Evolutionary conservation across 64 coral and sea anemone species (phyloP).

Genomic region (Montipora cactus): DNA sequence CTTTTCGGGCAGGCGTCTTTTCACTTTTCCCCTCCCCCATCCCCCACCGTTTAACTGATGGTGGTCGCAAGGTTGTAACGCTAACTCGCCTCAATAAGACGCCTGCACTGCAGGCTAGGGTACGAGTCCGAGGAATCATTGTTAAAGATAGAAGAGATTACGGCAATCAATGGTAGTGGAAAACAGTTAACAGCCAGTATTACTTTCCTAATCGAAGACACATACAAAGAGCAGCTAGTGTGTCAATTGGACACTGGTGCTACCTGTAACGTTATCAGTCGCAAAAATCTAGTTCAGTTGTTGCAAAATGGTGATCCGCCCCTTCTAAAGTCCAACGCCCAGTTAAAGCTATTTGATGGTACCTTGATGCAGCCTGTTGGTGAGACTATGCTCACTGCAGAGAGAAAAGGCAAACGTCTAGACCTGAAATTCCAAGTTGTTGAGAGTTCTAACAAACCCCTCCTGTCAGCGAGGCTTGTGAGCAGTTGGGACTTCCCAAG

Average conservation of each 20-base stretch:
- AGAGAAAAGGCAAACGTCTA: slow-evolving; percentile 12
- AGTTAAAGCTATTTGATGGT: slow-evolving; percentile 61
- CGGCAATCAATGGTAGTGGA: slow-evolving; percentile 59
- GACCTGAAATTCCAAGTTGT: slow-evolving; percentile 45
- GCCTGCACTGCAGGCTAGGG: too few relatives aligned
- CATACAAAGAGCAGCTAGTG: slow-evolving; percentile 35
- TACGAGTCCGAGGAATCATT: too few relatives aligned
- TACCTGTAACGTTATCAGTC: slow-evolving; percentile 49
- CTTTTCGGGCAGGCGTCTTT: too few relatives aligned
- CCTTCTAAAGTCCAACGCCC: background rate
- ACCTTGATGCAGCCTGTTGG: slow-evolving; percentile 19
- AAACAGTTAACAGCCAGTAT: slow-evolving; percentile 57
- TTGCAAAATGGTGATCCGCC: slow-evolving; percentile 45
- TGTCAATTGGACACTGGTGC: slow-evolving; percentile 69
- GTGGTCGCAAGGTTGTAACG: too few relatives aligned
- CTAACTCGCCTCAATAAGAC: too few relatives aligned
- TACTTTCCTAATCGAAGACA: slow-evolving; percentile 55
- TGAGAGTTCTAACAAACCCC: slow-evolving; percentile 19
- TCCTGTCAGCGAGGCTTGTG: slow-evolving; percentile 45
- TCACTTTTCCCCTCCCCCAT: too few relatives aligned
- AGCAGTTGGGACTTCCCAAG: slow-evolving; percentile 53
- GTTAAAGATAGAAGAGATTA: background rate
- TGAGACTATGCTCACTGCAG: too few relatives aligned
- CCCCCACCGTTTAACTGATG: too few relatives aligned
- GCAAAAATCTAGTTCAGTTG: slow-evolving; percentile 16